These are phyloP conservation scores for Drosophila testacea DNA, from an alignment of 2,888 invertebrate species.

Conservation along the genomic window DNA sequence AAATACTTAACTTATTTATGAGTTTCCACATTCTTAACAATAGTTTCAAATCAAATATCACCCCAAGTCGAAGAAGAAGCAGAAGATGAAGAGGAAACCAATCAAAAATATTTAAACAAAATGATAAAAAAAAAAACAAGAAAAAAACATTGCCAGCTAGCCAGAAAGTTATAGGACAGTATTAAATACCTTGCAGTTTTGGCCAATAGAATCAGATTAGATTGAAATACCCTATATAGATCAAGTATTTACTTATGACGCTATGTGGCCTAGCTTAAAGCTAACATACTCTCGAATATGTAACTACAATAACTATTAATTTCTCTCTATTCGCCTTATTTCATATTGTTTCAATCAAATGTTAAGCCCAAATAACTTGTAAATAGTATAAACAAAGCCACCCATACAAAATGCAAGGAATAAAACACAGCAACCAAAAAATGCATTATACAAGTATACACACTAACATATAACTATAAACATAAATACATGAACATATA, in stretches of 20 bases:
- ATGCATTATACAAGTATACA: slow-evolving; percentile 43
- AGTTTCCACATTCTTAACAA: slow-evolving; percentile 41
- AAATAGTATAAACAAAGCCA: slow-evolving; percentile 66
- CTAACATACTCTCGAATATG: slow-evolving; percentile 18
- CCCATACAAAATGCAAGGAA: slow-evolving; percentile 49
- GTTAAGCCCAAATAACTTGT: slow-evolving; percentile 56
- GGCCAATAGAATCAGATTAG: slow-evolving; percentile 11
- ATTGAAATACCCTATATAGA: slow-evolving; percentile 9
- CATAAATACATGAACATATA: slow-evolving; percentile 30
- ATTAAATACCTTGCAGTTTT: slow-evolving; percentile 44
- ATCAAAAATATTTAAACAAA: slow-evolving; percentile 3
- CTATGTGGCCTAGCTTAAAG: slow-evolving; percentile 33
- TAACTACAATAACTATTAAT: slow-evolving; percentile 5
- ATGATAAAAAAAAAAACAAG: background rate
- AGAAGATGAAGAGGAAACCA: background rate
- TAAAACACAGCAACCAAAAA: slow-evolving; percentile 24
- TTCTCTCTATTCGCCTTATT: slow-evolving; percentile 11
- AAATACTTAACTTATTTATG: slow-evolving; percentile 44
- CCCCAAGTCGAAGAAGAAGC: background rate
- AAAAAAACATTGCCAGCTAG: slow-evolving; percentile 34
- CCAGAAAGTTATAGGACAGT: slow-evolving; percentile 40
- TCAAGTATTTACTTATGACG: slow-evolving; percentile 15
- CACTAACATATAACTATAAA: slow-evolving; percentile 29
- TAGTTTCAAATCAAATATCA: slow-evolving; percentile 9
- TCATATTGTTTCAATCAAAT: slow-evolving; percentile 33